A percentile compares a stretch with the other conserved stretches of the same genome.
Conservation (phyloP, 1,140 invertebrate genomes). For the Sycophila sp. region DNA sequence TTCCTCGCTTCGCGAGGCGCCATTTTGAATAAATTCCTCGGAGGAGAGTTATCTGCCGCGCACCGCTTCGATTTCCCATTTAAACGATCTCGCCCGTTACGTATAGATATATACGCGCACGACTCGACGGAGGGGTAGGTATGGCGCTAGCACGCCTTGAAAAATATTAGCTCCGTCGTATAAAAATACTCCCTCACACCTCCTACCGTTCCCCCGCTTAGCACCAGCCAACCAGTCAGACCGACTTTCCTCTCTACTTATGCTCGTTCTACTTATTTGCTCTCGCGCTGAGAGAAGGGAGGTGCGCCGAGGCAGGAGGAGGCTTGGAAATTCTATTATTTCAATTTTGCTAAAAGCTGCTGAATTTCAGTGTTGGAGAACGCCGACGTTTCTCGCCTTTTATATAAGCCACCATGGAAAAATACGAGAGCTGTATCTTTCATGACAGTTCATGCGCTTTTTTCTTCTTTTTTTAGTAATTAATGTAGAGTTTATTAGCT, state of each 20-base stretch:
- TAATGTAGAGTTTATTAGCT: too few relatives aligned
- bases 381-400: too few relatives aligned
- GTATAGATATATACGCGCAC: slow-evolving; percentile 54
- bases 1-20: slow-evolving; percentile 41
- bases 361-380: background rate
- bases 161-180: slow-evolving; percentile 57
- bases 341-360: slow-evolving; percentile 27
- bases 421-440: too few relatives aligned
- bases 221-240: too few relatives aligned
- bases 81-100: slow-evolving; percentile 65
- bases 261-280: slow-evolving; percentile 17
- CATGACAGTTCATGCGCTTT: too few relatives aligned
- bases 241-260: slow-evolving; percentile 22
- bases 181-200: slow-evolving; percentile 23
- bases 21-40: slow-evolving; percentile 67
- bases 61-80: slow-evolving; percentile 67
- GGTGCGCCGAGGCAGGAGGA: background rate
- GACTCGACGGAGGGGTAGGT: slow-evolving; percentile 35
- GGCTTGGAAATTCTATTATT: slow-evolving; percentile 2
- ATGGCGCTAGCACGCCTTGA: slow-evolving; percentile 41
- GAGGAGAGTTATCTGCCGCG: slow-evolving; percentile 64
- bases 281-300: background rate
- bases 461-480: too few relatives aligned
- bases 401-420: too few relatives aligned
- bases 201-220: too few relatives aligned